Percentiles rank a stretch among this genome's conserved stretches.
These are phyloP conservation scores for Melanerpes formicivorus DNA, from an alignment of 2,113 vertebrate species.

Conservation along the genomic window DNA sequence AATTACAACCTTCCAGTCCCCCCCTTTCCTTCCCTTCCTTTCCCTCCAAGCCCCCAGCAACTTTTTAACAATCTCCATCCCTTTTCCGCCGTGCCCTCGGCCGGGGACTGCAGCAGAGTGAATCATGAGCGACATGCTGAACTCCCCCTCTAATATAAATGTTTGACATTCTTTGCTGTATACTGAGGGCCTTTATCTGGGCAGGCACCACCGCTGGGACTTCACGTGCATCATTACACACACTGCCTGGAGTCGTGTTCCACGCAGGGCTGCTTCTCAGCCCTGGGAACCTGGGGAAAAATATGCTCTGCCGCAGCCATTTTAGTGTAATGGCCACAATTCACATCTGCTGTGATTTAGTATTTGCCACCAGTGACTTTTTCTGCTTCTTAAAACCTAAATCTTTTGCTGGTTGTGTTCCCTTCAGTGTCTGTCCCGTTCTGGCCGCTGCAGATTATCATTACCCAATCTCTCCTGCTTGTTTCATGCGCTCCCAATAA, in stretches of 20 bases:
- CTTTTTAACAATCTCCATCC: slow-evolving; percentile 55
- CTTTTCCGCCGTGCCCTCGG: slow-evolving; percentile 31
- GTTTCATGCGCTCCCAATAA: neutral
- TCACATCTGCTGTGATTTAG: neutral
- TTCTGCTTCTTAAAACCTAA: neutral
- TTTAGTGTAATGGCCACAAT: neutral
- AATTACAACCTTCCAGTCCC: slow-evolving; percentile 45
- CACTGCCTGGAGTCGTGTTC: neutral
- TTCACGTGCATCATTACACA: slow-evolving; percentile 48
- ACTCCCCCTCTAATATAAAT: slow-evolving; percentile 46
- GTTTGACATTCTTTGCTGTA: slow-evolving; percentile 57
- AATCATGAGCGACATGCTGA: slow-evolving; percentile 47
- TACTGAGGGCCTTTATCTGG: slow-evolving; percentile 23
- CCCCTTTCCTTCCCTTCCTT: neutral
- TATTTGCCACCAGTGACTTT: neutral
- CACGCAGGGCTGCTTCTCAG: neutral
- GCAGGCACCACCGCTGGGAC: slow-evolving; percentile 35
- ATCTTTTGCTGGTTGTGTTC: neutral
- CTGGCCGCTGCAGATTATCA: neutral
- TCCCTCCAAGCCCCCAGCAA: slow-evolving; percentile 2
- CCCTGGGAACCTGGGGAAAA: slow-evolving; percentile 39
- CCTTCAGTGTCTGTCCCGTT: neutral
- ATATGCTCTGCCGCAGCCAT: neutral
- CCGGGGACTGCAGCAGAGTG: slow-evolving; percentile 36
- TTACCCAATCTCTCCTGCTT: neutral